These are phyloP conservation scores for Netelia melanura DNA, from an alignment of 2,888 invertebrate species.

Conservation along the genomic window DNA sequence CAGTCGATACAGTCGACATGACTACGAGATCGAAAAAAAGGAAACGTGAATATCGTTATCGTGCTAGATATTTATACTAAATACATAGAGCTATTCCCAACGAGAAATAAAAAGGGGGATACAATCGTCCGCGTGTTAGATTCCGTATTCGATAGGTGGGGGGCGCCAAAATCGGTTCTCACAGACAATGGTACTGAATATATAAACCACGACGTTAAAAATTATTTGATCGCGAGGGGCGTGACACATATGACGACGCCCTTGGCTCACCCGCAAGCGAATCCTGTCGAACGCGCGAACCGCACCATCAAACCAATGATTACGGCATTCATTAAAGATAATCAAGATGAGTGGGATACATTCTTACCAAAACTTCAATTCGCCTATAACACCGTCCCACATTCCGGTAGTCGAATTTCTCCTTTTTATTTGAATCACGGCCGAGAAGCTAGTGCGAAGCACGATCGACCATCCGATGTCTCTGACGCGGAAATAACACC, in stretches of 20 bases:
- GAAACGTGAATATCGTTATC: conserved; percentile 34
- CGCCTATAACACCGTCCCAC: background rate
- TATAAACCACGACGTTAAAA: background rate
- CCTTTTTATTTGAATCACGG: background rate
- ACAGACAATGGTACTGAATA: background rate
- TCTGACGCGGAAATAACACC: background rate
- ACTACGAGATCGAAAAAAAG: conserved; percentile 35
- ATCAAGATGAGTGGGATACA: background rate
- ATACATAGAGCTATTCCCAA: background rate
- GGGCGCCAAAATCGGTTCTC: background rate
- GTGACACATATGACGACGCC: background rate
- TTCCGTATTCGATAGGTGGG: background rate
- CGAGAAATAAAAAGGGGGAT: background rate
- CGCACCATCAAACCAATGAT: background rate
- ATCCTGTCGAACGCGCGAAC: background rate
- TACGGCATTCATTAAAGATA: background rate
- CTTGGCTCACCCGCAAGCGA: background rate
- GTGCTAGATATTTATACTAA: conserved; percentile 43
- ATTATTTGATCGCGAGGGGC: background rate
- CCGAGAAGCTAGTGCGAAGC: conserved; percentile 2
- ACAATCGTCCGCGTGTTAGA: background rate
- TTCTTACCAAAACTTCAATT: background rate
- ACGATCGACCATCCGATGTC: background rate
- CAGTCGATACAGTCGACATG: conserved; percentile 15
- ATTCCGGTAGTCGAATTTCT: background rate